Evolutionary conservation across 2,888 invertebrate species (phyloP), one percentile per base, ranked within the genome.

Genomic region (Drosophila conformis): DNA sequence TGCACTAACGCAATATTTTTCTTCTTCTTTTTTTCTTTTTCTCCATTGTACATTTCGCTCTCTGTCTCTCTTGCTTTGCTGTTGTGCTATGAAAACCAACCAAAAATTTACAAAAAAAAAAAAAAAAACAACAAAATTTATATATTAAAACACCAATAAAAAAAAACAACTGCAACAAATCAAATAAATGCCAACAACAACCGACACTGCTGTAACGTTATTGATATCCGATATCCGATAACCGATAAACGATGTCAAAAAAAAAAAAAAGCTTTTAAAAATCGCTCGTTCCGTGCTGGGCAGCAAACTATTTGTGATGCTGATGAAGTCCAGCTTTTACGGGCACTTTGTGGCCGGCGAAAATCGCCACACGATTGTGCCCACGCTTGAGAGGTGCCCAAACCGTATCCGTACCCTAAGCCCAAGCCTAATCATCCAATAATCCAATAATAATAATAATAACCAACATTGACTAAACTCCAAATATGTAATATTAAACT

Each of bases 341-440:
- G 99, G 99, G 18, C 99, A 99, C 94, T 99, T 99, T 94, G 99
- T 99, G 56, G 99, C 99, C 59, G 99, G 99, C 70, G 98, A 98
- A 92, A 97, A 98, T 93, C 96, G 97, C 92, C 94, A 96, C 89
- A 96, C 96, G 91, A 98, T 99, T 91, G 95, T 96, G 83, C 98
- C 98, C 31, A 96, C 96, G 61, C 95, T 98, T 80, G 96, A 97
- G 91, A 95, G 96, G 95, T 95, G 91, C 78, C 65, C 63, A 53
- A 57, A 66, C 56, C 53, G 42, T 57, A n/a, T 56, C 33, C 48
- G 60, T 49, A 25, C 31, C 40, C 62, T 54, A 53, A 25, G 53
- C 38, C 48, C n/a, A 66, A 25, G 56, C 36, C 57, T 10, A 40
- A 40, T 31, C 42, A 42, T 40, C 40, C 29, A 31, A 57, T 4